phyloP scores from a whole-genome alignment of 2,113 vertebrate genomes.

The Cyanoderma ruficeps region DNA sequence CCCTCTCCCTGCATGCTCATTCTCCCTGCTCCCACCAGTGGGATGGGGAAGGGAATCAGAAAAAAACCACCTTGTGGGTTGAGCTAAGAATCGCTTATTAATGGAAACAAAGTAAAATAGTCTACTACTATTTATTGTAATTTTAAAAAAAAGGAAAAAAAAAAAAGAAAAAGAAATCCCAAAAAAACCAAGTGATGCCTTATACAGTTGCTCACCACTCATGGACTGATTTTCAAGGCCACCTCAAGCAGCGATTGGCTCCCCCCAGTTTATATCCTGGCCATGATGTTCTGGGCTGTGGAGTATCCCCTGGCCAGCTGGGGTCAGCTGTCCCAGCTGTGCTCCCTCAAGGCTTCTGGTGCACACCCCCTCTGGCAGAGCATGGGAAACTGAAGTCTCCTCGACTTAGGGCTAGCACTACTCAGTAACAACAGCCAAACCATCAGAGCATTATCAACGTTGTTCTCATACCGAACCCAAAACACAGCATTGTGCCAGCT shows the following conservation, averaged over 20 bases:
- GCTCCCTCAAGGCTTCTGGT: background rate
- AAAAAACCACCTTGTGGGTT: background rate
- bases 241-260: fast-evolving
- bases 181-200: background rate
- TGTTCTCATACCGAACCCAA: background rate
- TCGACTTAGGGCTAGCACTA: background rate
- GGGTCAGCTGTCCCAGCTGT: background rate
- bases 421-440: background rate
- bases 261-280: background rate
- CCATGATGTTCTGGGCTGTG: background rate
- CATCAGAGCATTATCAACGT: fast-evolving
- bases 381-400: background rate
- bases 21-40: background rate
- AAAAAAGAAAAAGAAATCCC: background rate
- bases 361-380: background rate
- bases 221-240: background rate
- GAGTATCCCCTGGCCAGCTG: background rate
- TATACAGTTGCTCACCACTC: background rate
- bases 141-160: background rate
- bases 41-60: background rate
- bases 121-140: background rate
- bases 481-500: background rate
- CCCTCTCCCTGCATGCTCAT: background rate
- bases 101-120: background rate
- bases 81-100: background rate